Base-by-base conservation (phyloP, 2,113 vertebrate genomes). In the Aspiorhynchus laticeps region DNA sequence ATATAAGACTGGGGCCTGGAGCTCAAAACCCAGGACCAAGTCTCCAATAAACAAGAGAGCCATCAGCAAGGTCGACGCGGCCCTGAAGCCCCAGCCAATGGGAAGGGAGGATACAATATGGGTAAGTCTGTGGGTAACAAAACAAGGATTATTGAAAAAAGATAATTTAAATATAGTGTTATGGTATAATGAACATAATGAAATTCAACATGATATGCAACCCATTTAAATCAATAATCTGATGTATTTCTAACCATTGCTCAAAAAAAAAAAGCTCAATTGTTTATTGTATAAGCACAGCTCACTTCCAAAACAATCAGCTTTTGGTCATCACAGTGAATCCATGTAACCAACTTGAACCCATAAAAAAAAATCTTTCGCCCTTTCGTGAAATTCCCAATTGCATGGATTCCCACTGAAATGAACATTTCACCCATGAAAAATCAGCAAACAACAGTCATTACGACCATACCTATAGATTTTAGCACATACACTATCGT, bases 41-140 rank as follows among this genome's bases (percentile, higher is more conserved):
- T 99, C 97, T 53, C 91, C 90, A 0, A 96, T 46, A 26, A 95
- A 96, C 0, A 98, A 89, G 77, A 94, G 28, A 59, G 90, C 87
- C 17, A 96, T 90, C 59, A 97, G 0, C 0, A 97, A 91, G 19
- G 97, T 95, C 0, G 94, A 59, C 0, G 83, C 0, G 0, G 95
- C 90, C 89, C 98, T 94, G 88, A 96, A 94, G 3, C 87, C 89
- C 97, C 97, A 99, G 24, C 95, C 95, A n/a, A 91, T 94, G 26
- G 90, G 90, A 90, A 90, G 86, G 81, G 87, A 86, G n/a, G 77
- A 81, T 59, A 41, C 82, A 0, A 15, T 86, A 81, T 69, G 46
- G 33, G 41, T 63, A 77, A 85, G 86, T 38, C 95, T 96, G 88
- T 41, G n/a, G 51, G 11, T 43, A 85, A 31, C 0, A 85, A 33